These are phyloP conservation scores for Pegoplata infirma DNA, from an alignment of 2,888 invertebrate genomes.

Conservation along the genomic window DNA sequence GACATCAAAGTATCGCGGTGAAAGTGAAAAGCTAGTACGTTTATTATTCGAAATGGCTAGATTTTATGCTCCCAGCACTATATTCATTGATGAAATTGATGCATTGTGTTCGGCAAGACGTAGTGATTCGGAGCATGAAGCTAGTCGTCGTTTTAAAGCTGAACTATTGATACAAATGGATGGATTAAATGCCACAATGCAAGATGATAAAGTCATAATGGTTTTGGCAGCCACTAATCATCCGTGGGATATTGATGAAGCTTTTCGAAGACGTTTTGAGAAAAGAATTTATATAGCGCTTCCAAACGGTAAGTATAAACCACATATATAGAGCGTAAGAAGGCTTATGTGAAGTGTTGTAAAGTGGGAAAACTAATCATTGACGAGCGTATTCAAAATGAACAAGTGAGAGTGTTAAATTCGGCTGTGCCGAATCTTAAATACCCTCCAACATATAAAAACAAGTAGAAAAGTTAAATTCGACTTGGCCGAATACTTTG, in stretches of 20 bases:
- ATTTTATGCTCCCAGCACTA: conserved; percentile 92
- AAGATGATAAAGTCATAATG: conserved; percentile 86
- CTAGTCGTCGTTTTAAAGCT: conserved; percentile 90
- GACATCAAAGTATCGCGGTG: conserved; percentile 93
- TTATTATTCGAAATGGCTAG: conserved; percentile 93
- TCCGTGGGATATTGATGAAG: conserved; percentile 95
- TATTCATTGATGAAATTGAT: conserved; percentile 95
- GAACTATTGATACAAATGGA: conserved; percentile 95
- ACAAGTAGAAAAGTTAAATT: too few relatives aligned
- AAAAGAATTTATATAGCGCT: conserved; percentile 93
- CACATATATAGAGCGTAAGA: too few relatives aligned
- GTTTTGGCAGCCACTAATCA: conserved; percentile 94
- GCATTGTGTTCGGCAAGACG: conserved; percentile 90
- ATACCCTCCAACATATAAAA: too few relatives aligned
- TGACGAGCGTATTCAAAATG: too few relatives aligned
- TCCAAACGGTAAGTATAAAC: conserved; percentile 84
- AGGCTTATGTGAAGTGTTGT: too few relatives aligned
- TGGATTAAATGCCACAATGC: conserved; percentile 84
- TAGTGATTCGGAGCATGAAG: conserved; percentile 92
- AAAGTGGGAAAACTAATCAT: too few relatives aligned
- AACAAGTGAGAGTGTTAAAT: too few relatives aligned
- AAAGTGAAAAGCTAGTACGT: conserved; percentile 92
- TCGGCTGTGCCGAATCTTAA: too few relatives aligned
- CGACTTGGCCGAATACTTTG: too few relatives aligned
- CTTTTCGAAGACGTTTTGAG: conserved; percentile 89